phyloP scores from a whole-genome alignment of 1,140 invertebrate genomes.

The Drosophila prosaltans region DNA sequence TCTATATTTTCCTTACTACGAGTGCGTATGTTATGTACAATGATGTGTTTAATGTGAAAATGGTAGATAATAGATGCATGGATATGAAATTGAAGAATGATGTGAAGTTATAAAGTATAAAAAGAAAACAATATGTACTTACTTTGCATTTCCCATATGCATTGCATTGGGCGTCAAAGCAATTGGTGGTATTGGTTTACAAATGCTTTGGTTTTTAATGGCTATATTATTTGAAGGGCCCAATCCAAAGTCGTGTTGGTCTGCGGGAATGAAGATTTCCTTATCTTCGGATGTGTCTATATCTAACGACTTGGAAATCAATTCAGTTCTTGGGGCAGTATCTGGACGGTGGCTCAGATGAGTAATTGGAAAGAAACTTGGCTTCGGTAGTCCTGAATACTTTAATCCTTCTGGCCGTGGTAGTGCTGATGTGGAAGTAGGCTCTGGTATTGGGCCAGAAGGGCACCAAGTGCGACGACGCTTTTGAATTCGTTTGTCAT shows the following conservation, averaged over 20 bases:
- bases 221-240: background rate
- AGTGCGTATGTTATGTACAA: slow-evolving; percentile 8
- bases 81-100: slow-evolving; percentile 14
- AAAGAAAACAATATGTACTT: slow-evolving; percentile 20
- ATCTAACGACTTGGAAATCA: slow-evolving; percentile 46
- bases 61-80: background rate
- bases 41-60: slow-evolving; percentile 3
- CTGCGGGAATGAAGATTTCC: slow-evolving; percentile 44
- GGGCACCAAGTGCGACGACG: slow-evolving; percentile 73
- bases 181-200: slow-evolving; percentile 23
- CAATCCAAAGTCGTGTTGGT: slow-evolving; percentile 38
- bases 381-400: slow-evolving; percentile 54
- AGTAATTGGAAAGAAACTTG: slow-evolving; percentile 50
- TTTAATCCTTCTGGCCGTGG: slow-evolving; percentile 11
- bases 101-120: background rate
- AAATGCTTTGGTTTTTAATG: background rate
- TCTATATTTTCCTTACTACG: slow-evolving; percentile 50
- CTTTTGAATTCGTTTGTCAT: slow-evolving; percentile 52
- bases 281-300: background rate
- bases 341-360: background rate
- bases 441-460: slow-evolving; percentile 27
- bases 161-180: slow-evolving; percentile 43
- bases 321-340: slow-evolving; percentile 50
- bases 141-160: slow-evolving; percentile 35
- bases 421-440: background rate